These are phyloP conservation scores for Caenorhabditis briggsae DNA, from an alignment of 1,140 invertebrate genomes.

Conservation along the genomic window DNA sequence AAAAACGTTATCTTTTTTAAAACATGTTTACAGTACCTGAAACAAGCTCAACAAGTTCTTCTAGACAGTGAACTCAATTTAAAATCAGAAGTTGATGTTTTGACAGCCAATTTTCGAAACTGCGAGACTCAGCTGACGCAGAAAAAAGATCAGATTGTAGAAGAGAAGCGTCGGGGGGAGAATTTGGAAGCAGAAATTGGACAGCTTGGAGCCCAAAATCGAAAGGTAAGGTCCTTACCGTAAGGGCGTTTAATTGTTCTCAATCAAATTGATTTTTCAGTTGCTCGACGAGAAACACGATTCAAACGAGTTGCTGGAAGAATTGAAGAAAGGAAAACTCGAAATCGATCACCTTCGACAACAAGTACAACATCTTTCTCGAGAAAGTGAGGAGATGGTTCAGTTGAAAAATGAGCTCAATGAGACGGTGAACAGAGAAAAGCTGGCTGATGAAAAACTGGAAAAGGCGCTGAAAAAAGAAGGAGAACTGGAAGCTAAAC, in stretches of 20 bases:
- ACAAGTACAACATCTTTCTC: not conserved
- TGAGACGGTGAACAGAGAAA: too few relatives aligned
- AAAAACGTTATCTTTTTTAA: too few relatives aligned
- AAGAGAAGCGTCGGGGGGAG: not conserved
- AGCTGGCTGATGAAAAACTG: not conserved
- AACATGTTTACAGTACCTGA: not conserved
- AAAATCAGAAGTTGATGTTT: not conserved
- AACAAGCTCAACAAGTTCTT: not conserved
- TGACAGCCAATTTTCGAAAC: not conserved
- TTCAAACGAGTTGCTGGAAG: not conserved
- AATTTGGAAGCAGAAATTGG: not conserved
- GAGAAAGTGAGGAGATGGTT: not conserved
- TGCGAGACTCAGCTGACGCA: not conserved
- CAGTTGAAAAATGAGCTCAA: not conserved
- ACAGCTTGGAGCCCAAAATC: not conserved
- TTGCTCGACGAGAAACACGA: not conserved
- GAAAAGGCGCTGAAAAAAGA: not conserved
- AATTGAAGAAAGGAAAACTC: slow-evolving; percentile 22
- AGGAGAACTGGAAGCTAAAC: not conserved
- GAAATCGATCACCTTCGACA: not conserved
- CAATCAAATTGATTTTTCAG: not conserved
- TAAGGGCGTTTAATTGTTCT: not conserved
- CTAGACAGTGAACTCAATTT: not conserved
- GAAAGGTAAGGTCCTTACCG: not conserved
- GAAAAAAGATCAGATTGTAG: not conserved